Evolutionary conservation across 2,888 invertebrate genomes (phyloP), one percentile per base, ranked within the genome.

Genomic region (Cheilosia scutellata): DNA sequence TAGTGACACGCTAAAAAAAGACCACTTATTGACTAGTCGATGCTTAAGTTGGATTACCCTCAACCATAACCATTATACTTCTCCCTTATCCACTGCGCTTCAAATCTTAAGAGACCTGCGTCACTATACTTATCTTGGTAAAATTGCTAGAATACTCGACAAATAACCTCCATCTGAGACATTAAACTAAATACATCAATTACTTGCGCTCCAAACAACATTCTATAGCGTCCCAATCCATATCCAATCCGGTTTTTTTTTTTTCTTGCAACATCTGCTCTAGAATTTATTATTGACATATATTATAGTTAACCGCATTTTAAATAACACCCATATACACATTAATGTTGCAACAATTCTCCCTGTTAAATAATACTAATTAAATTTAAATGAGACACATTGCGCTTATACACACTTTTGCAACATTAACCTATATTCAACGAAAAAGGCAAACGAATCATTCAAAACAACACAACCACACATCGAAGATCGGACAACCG

Each of bases 361-460:
- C 47, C 25, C 66, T 11, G 65, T 84, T 74, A 75, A 79, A 75
- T 84, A 65, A 74, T 65, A 68, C 53, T 76, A 80, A 80, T 80
- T 80, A 80, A 79, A 84, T 80, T 80, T 65, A 84, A 80, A 80
- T 80, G 58, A 84, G 75, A 71, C 53, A 7, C 4, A 25, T 6
- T 25, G 27, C 27, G 7, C 16, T 16, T 42, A n/a, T 47, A 51
- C 13, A 42, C 25, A 40, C 20, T 42, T 40, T 49, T 7, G 75
- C 80, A 62, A 66, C 80, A 76, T 76, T 86, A 86, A 86, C 84
- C 84, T 66, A 86, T 62, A 76, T 86, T 68, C 33, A 57, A 53
- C 79, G 13, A 57, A 83, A 80, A 76, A 71, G 76, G 80, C 75
- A 60, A 70, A 47, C 68, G 6, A 57, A 80, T 83, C 79, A 83